Conservation (phyloP, 2,113 vertebrate genomes). For the Ceyx cyanopectus region DNA sequence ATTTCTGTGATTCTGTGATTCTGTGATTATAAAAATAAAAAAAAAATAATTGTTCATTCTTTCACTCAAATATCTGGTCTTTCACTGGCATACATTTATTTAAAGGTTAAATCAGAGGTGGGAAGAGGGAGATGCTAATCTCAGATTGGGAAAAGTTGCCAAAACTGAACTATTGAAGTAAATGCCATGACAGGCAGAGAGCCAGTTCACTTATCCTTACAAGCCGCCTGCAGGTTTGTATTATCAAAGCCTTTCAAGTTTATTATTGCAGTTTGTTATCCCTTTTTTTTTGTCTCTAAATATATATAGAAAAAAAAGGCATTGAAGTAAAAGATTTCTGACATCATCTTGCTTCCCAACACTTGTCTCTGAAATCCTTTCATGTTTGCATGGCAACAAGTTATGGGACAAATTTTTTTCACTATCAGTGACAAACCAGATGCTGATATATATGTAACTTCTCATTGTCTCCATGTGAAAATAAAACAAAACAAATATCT, state of each 20-base stretch:
- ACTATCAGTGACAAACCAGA: not conserved
- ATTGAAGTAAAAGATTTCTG: conserved; percentile 12
- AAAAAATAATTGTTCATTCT: not conserved
- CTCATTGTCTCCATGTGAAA: not conserved
- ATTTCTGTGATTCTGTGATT: too few species aligned
- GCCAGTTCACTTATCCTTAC: conserved; percentile 56
- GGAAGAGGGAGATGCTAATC: not conserved
- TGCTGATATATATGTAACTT: conserved; percentile 21
- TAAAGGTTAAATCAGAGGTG: conserved; percentile 58
- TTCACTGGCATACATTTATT: not conserved
- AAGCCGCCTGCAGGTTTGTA: conserved; percentile 23
- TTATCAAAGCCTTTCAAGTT: conserved; percentile 14
- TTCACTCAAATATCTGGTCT: not conserved
- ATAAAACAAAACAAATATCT: not conserved
- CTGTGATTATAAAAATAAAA: not conserved
- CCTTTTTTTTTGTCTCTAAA: not conserved
- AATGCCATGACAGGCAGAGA: conserved; percentile 29
- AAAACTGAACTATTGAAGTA: conserved; percentile 34
- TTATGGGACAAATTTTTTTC: not conserved
- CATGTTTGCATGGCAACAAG: not conserved
- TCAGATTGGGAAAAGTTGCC: conserved; percentile 20
- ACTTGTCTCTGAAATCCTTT: not conserved
- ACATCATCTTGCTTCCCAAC: not conserved
- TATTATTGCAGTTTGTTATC: conserved; percentile 6
- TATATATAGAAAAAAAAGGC: not conserved